These are phyloP conservation scores for Physella acuta DNA, from an alignment of 1,140 invertebrate species.

Conservation along the genomic window DNA sequence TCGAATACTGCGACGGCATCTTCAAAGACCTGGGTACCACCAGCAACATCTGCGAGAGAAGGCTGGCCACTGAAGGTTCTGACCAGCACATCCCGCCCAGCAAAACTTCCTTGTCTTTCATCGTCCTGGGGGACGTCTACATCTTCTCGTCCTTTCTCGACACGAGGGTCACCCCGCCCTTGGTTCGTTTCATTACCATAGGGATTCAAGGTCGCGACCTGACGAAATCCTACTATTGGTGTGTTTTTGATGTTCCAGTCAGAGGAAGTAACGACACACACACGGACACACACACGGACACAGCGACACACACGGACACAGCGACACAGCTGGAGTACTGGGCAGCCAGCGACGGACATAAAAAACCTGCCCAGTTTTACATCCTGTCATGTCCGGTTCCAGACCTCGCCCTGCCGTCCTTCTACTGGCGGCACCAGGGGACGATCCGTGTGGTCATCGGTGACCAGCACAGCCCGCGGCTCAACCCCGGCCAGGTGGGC, in stretches of 20 bases:
- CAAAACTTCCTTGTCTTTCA: slow-evolving; percentile 11
- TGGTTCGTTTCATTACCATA: slow-evolving; percentile 21
- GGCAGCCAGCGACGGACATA: slow-evolving; percentile 20
- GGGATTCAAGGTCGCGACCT: slow-evolving; percentile 8
- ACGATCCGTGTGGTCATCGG: not conserved
- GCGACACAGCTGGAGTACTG: slow-evolving; percentile 17
- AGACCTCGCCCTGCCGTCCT: not conserved
- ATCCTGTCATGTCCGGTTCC: slow-evolving; percentile 20
- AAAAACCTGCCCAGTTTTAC: slow-evolving; percentile 6
- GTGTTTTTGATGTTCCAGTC: slow-evolving; percentile 16
- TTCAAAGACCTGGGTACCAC: not conserved
- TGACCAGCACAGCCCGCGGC: not conserved
- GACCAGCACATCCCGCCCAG: not conserved
- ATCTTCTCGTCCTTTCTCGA: slow-evolving; percentile 30
- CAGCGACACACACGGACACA: not conserved
- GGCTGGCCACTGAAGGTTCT: not conserved
- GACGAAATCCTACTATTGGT: slow-evolving; percentile 17
- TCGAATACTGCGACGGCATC: slow-evolving; percentile 1
- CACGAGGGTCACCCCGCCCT: not conserved
- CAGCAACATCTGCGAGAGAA: slow-evolving; percentile 1
- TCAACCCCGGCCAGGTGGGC: not conserved
- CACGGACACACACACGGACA: not conserved
- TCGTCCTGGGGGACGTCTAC: slow-evolving; percentile 11
- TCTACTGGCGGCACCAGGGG: not conserved
- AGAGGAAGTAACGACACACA: not conserved